Evolutionary conservation across 2,113 vertebrate genomes (phyloP), one percentile per base, ranked within the genome.

Genomic region (Arothron firmamentum): DNA sequence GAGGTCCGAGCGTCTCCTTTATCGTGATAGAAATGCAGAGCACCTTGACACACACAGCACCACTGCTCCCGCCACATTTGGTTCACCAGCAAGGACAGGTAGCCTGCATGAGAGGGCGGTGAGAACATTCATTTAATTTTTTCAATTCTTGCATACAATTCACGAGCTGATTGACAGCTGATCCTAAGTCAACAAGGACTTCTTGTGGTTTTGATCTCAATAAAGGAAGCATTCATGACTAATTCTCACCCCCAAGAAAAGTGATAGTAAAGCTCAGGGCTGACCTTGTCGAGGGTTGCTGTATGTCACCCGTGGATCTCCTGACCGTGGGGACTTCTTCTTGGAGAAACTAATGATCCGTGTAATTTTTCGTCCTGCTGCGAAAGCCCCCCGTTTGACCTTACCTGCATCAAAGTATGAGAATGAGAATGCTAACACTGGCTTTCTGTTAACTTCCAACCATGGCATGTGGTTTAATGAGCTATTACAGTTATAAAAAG

Each of bases 291-390:
- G 93, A 0, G 95, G 96, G 74, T 96, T 89, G 25, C 86, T 91
- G 71, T 89, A 91, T 14, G 92, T 83, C 0, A 79, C 85, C 50
- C 87, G 92, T 0, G 82, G 73, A 41, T 94, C 95, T 34, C 93
- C 93, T 0, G 91, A 81, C 1, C 86, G 76, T 4, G 88, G 87
- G 0, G 90, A 75, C 78, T 99, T 99, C 85, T 95, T 99, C 83
- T 97, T 99, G 56, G 96, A 96, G 85, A 98, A 98, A 79, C 93
- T 95, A 85, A 98, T 99, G 82, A 98, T 98, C 12, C 94, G 93
- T 16, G 93, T 98, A 88, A 99, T 98, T 83, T 98, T 99, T 51
- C 93, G 93, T 20, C 97, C 97, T 0, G 97, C 97, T 0, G 93
- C 95, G 0, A 99, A 91, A 38, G 95, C 90, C 0, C 93, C 92